A percentile compares a stretch with the other conserved stretches of the same genome.
Conservation (phyloP, 2,113 vertebrate species). For the Oncorhynchus kisutch region DNA sequence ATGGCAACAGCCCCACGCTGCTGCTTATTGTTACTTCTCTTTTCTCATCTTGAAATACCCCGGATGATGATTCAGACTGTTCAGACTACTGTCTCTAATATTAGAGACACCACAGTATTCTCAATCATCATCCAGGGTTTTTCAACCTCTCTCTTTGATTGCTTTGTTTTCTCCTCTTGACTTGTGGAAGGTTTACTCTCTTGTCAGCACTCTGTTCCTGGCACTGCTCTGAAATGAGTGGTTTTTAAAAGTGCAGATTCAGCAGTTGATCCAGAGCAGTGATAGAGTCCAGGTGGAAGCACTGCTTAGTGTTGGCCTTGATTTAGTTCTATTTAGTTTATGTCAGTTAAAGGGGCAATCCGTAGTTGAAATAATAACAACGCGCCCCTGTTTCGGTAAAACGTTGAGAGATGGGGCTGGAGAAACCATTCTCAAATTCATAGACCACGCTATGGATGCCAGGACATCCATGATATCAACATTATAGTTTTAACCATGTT, state of each 20-base stretch:
- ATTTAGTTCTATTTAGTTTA: constrained; percentile 3
- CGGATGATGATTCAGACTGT: too few species aligned
- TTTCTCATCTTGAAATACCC: not conserved
- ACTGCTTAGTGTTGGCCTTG: not conserved
- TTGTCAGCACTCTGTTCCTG: constrained; percentile 53
- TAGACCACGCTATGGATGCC: too few species aligned
- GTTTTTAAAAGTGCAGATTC: constrained; percentile 21
- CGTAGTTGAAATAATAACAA: too few species aligned
- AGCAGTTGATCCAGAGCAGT: constrained; percentile 12
- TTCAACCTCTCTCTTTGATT: constrained; percentile 12
- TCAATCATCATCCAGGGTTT: constrained; percentile 4
- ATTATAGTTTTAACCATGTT: too few species aligned
- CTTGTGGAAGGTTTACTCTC: constrained; percentile 25
- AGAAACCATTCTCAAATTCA: not conserved
- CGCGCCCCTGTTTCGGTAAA: too few species aligned
- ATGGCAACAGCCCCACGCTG: not conserved
- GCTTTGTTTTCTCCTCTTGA: constrained; percentile 26
- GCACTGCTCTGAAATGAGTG: constrained; percentile 20
- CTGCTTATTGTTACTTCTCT: constrained; percentile 19
- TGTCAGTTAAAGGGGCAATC: too few species aligned
- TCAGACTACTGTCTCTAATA: not conserved
- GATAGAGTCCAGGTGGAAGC: constrained; percentile 32
- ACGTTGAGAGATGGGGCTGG: too few species aligned
- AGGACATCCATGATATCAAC: too few species aligned
- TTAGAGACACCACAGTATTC: not conserved